A percentile compares a stretch with the other conserved stretches of the same genome.
Evolutionary conservation across 2,888 invertebrate genomes (phyloP).

Genomic region (Odontocolon sp.): DNA sequence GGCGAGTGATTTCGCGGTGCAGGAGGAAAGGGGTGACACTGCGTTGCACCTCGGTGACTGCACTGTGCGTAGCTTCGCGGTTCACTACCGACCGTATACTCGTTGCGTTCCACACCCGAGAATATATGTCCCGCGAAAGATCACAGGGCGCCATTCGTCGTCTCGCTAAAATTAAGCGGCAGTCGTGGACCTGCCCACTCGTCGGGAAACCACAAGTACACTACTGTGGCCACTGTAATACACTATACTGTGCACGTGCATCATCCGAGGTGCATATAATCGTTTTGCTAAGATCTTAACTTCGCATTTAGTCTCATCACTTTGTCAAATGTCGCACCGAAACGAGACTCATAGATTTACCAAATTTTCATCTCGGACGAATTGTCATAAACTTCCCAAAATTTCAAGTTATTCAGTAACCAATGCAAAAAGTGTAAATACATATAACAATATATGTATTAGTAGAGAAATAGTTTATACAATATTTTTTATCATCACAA

Average conservation of each 20-base stretch:
- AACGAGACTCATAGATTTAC: slow-evolving; percentile 3
- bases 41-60: slow-evolving; percentile 59
- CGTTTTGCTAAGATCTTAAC: neutral
- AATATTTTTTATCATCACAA: too few relatives aligned
- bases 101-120: slow-evolving; percentile 71
- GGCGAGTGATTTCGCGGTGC: slow-evolving; percentile 61
- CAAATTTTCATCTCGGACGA: neutral
- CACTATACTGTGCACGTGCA: neutral
- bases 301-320: neutral
- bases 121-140: slow-evolving; percentile 74
- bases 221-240: neutral
- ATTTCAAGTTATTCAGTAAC: too few relatives aligned
- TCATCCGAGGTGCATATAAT: slow-evolving; percentile 1
- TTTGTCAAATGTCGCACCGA: slow-evolving; percentile 4
- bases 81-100: slow-evolving; percentile 66
- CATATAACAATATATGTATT: too few relatives aligned
- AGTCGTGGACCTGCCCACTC: slow-evolving; percentile 61
- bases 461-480: too few relatives aligned
- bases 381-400: too few relatives aligned
- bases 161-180: slow-evolving; percentile 75
- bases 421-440: too few relatives aligned
- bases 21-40: too few relatives aligned
- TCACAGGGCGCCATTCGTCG: slow-evolving; percentile 75
- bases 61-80: slow-evolving; percentile 61
- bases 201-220: slow-evolving; percentile 10